Evolutionary conservation across 2,113 vertebrate species (phyloP), one percentile per base, ranked within the genome.

Genomic region (Mola mola): DNA sequence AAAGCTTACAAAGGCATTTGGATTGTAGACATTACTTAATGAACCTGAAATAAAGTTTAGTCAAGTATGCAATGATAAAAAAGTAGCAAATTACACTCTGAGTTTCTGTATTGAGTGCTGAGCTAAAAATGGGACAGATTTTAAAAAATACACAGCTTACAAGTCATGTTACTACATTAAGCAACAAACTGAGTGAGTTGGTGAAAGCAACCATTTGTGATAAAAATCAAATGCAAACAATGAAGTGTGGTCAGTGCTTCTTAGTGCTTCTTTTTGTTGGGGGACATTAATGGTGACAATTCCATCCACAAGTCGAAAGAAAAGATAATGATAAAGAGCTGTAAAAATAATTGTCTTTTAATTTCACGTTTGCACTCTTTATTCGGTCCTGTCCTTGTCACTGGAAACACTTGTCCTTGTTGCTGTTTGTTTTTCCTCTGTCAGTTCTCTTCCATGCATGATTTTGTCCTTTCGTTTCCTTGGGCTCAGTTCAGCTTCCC

Each of bases 261-360:
- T 63, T 38, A 56, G 77, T 81, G 74, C 69, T 74, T 74, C 58
- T 62, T 78, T 74, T 50, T 25, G 20, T 68, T 51, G 0, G 40
- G 42, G 51, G 58, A 67, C 36, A 59, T 21, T 20, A 16, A 59
- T 66, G 63, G 15, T 56, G 69, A 81, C 53, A 29, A 40, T 51
- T 67, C 72, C 34, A 67, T 66, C 70, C 57, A 74, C 59, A 51
- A 59, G 62, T 78, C 62, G 9, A 26, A 10, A 66, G 71, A 79
- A 26, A 10, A 66, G 71, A 79, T 48, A 20, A 75, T 48, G 56
- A 82, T 72, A 61, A 61, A 48, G 52, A 69, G 61, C 44, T 76
- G 76, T 84, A 84, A 76, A 86, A 86, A 86, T 65, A 76, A 76
- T 60, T 76, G 66, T 81, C 77, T 73, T 72, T 71, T 38, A 60